Evolutionary conservation across 2,113 vertebrate genomes (phyloP), one percentile per base, ranked within the genome.

Genomic region (Tretioscincus oriximinensis): DNA sequence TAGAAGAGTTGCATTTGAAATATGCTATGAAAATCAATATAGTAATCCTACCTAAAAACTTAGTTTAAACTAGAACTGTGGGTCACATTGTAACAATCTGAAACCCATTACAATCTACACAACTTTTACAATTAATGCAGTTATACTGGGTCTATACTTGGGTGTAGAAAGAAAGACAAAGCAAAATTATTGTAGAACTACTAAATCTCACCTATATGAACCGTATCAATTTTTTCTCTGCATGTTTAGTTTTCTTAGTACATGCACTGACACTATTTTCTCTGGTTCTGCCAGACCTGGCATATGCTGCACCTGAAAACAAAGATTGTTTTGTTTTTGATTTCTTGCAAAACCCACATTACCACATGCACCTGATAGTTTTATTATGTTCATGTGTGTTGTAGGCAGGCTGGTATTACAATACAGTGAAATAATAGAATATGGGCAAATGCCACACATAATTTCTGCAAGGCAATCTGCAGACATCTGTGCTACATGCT

Each of bases 381-480:
- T 26, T 41, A 24, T n/a, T 81, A 35, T 45, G 63, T 45, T 58
- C 64, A 65, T 67, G 20, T 67, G 49, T 58, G 31, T 51, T 69
- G 18, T 21, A 63, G 51, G 31, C 54, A 70, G 51, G 61, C 6
- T 45, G 31, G 26, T 61, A 45, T 14, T 71, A 1, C 35, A 61
- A 54, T 11, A 70, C 3, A 31, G n/a, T 81, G 16, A 10, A 76
- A 70, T 26, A 61, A 24, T 28, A 24, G 51, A n/a, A 3, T 63
- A 63, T 61, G 73, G 72, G 54, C 51, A 76, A 81, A 63, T 28
- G 65, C 65, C 66, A 63, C 58, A 61, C 31, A 81, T n/a, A 49
- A 76, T 82, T 82, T 82, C 54, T 76, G 28, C 73, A 49, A 66
- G 73, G 73, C 45, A 70, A 29, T 76, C 73, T 76, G 35, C 41